Conservation (phyloP, 1,140 invertebrate genomes). For the Antheraea pernyi region DNA sequence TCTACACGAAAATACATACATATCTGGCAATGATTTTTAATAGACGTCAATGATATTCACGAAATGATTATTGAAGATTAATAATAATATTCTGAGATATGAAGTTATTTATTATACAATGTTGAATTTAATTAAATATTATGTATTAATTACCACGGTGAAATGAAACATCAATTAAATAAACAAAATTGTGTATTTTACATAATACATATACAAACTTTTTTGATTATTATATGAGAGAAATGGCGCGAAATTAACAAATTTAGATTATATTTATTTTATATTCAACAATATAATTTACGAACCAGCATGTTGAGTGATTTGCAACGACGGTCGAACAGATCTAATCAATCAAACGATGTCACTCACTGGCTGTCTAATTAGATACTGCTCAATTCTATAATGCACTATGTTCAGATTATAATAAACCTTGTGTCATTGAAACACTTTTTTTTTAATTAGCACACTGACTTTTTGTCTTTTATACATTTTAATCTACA, state of each 20-base stretch:
- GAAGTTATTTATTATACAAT: too few relatives aligned
- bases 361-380: constrained; percentile 8
- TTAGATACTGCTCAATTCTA: not conserved
- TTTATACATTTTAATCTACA: too few relatives aligned
- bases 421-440: constrained; percentile 3
- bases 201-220: not conserved
- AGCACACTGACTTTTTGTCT: not conserved
- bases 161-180: not conserved
- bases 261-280: not conserved
- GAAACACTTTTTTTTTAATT: constrained; percentile 3
- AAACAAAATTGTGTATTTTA: not conserved
- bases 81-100: too few relatives aligned
- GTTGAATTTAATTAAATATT: not conserved
- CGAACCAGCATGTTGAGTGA: constrained; percentile 17
- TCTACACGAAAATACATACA: not conserved
- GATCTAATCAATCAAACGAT: constrained; percentile 13
- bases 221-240: not conserved
- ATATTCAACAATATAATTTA: constrained; percentile 10
- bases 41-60: too few relatives aligned
- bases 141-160: not conserved
- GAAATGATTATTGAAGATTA: too few relatives aligned
- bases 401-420: not conserved
- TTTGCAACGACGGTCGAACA: constrained; percentile 1
- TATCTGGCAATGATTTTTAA: too few relatives aligned
- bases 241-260: not conserved